Evolutionary conservation across 2,113 vertebrate species (phyloP).

Genomic region (Bubo bubo): DNA sequence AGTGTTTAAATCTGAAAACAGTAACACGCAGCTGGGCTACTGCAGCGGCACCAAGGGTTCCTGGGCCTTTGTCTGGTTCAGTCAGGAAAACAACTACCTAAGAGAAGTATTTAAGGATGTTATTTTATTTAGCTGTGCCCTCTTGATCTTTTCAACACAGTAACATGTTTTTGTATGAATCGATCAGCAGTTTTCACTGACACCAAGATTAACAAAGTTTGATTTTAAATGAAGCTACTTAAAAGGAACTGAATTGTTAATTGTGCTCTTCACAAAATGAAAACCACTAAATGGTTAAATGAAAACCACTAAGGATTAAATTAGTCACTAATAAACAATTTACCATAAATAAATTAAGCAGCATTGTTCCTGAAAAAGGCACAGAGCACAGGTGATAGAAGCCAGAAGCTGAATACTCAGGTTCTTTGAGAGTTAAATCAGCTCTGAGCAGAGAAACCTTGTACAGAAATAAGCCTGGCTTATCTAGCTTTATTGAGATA

Average conservation of each 20-base stretch:
- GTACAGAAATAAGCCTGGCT: neutral
- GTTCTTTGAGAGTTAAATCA: neutral
- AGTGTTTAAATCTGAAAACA: neutral
- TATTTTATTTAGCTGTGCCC: neutral
- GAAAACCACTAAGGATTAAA: neutral
- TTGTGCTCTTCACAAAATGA: neutral
- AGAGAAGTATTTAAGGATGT: neutral
- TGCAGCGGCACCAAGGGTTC: accelerated
- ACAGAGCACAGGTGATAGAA: neutral
- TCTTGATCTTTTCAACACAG: neutral
- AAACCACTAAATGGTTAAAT: neutral
- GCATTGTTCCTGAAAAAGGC: neutral
- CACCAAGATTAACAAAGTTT: neutral
- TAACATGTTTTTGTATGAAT: neutral
- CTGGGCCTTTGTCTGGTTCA: neutral
- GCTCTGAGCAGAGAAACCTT: neutral
- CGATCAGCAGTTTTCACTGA: neutral
- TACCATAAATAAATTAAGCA: neutral
- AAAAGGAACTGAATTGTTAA: neutral
- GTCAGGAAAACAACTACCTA: neutral
- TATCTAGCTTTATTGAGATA: neutral
- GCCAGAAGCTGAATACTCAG: neutral
- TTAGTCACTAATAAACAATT: neutral
- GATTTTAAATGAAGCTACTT: neutral
- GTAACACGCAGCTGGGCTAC: neutral